These are phyloP conservation scores for Monochamus alternatus DNA, from an alignment of 2,888 invertebrate species.

Conservation along the genomic window DNA sequence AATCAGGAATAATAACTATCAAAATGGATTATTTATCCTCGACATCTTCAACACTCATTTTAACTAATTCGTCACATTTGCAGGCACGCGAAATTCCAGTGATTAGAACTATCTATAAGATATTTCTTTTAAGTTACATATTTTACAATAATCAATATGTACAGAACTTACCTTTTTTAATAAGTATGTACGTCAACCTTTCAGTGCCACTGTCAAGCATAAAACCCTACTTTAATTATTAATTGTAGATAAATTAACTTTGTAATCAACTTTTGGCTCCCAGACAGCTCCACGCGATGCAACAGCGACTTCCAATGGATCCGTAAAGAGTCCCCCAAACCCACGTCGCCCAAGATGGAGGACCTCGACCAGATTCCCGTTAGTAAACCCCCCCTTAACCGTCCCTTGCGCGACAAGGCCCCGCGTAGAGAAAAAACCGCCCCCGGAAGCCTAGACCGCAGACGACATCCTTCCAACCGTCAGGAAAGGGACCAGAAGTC, in stretches of 20 bases:
- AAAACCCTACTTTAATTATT: no score
- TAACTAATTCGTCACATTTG: no score
- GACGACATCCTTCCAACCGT: conserved; percentile 65
- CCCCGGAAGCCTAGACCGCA: conserved; percentile 74
- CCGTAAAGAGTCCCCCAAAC: conserved; percentile 65
- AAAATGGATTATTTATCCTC: no score
- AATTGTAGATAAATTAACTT: not conserved
- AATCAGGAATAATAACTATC: no score
- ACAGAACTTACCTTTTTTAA: no score
- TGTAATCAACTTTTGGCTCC: not conserved
- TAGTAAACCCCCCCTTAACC: conserved; percentile 59
- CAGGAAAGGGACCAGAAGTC: conserved; percentile 79
- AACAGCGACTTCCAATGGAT: conserved; percentile 82
- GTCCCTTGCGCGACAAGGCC: conserved; percentile 59
- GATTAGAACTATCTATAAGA: no score
- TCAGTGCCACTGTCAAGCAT: not conserved
- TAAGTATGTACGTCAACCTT: no score
- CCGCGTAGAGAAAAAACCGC: conserved; percentile 63
- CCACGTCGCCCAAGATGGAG: conserved; percentile 62
- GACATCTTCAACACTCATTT: no score
- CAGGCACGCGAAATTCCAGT: no score
- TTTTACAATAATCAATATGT: no score
- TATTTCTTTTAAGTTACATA: no score
- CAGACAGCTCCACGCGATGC: conserved; percentile 77
- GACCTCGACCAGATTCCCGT: conserved; percentile 58